phyloP scores from a whole-genome alignment of 2,888 invertebrate genomes.

The Thelaira solivaga region DNA sequence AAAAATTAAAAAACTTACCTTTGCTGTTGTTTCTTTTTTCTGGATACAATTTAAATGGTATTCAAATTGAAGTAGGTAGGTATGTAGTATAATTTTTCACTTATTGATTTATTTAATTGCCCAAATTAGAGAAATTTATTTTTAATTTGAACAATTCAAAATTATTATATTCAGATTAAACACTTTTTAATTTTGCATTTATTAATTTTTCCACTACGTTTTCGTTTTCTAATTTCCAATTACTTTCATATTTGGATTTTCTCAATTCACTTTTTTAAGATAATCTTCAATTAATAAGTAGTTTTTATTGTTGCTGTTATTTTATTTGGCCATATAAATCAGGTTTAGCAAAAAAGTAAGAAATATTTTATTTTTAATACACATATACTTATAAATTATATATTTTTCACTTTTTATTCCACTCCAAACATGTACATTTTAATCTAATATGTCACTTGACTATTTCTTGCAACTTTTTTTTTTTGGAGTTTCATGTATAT shows the following conservation, averaged over 20 bases:
- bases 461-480: conserved; percentile 13
- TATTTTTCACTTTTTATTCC: conserved; percentile 56
- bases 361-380: conserved; percentile 12
- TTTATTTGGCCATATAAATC: conserved; percentile 24
- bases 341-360: conserved; percentile 42
- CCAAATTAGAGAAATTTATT: conserved; percentile 34
- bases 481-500: too few species aligned
- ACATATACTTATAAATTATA: neutral
- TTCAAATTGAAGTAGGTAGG: conserved; percentile 6
- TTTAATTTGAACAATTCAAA: neutral
- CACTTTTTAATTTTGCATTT: conserved; percentile 24
- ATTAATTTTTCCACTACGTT: conserved; percentile 22
- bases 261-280: conserved; percentile 5
- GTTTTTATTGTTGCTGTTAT: neutral
- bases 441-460: conserved; percentile 7
- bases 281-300: conserved; percentile 36
- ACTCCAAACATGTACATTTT: conserved; percentile 30
- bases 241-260: conserved; percentile 40
- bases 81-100: conserved; percentile 10
- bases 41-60: neutral
- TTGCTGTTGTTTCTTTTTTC: neutral
- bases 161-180: conserved; percentile 39
- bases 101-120: conserved; percentile 1
- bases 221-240: conserved; percentile 48
- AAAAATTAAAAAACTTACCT: conserved; percentile 46